Percentiles rank a stretch among this genome's conserved stretches.
phyloP scores from a whole-genome alignment of 2,888 invertebrate genomes.

The Macrosiphum euphorbiae region DNA sequence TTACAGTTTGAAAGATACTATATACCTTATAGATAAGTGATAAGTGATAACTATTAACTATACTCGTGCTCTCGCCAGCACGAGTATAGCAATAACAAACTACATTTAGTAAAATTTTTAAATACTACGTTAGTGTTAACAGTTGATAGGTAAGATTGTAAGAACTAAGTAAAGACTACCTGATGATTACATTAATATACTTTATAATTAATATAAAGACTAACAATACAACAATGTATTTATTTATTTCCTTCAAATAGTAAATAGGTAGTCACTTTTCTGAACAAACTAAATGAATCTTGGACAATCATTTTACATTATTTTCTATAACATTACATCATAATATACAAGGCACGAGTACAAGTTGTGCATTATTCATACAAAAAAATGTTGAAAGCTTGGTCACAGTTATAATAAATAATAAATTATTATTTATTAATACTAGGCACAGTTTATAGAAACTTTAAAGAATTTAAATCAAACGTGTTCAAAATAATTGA shows the following conservation, averaged over 20 bases:
- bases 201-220: background rate
- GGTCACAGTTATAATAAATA: constrained; percentile 3
- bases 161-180: no score
- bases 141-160: background rate
- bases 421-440: constrained; percentile 13
- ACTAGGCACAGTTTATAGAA: background rate
- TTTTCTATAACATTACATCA: background rate
- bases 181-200: background rate
- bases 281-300: background rate
- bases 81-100: no score
- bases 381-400: background rate
- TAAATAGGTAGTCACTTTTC: background rate
- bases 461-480: constrained; percentile 3
- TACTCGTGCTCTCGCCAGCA: no score
- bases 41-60: background rate
- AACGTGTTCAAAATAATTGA: constrained; percentile 31
- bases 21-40: background rate
- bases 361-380: constrained; percentile 41
- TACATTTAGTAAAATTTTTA: background rate
- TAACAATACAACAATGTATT: background rate
- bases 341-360: background rate
- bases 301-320: background rate
- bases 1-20: background rate
- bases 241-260: background rate
- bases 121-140: background rate